Base-by-base conservation (phyloP, 1,140 invertebrate species). In the Drosophila orosa region DNA sequence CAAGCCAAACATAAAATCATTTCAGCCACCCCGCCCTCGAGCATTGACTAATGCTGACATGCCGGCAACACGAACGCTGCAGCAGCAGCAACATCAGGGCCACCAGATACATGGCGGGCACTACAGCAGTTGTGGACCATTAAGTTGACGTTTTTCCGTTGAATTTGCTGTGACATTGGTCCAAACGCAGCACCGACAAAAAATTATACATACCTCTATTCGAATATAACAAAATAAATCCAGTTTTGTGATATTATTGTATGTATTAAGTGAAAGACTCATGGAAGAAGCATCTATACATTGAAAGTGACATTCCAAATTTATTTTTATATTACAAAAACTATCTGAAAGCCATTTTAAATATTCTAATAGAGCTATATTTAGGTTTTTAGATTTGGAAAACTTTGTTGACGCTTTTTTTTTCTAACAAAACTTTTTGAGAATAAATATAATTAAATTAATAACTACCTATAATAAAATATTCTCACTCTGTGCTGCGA, bases 1-100 rank as follows among this genome's bases (percentile, higher is more conserved):
- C 68, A 45, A 74, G 78, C 74, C 50, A 44, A 68, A 68, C 78
- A 79, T 87, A 78, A 86, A 87, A 82, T 83, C 63, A 82, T 86
- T 76, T 68, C 33, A 44, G 66, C 52, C 56, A 27, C 27, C 35
- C 68, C 22, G 31, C 37, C 25, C 52, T 24, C 42, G 56, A 78
- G 67, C 74, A 67, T 74, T 78, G 69, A 69, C 79, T 67, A 78
- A 65, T 66, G 71, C 62, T 63, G 74, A 60, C 61, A 77, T 42
- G 33, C 56, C 40, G 24, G 40, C 39, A 71, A 69, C 65, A 69
- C n/a, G 40, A 45, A 22, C 4, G n/a, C 39, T 31, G 40, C 42
- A 66, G 25, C 60, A 66, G 37, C 52, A 44, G 45, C 27, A 37
- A 33, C 48, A 68, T 10, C 52, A 67, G 29, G 48, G 52, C 10